Evolutionary conservation across 2,888 invertebrate genomes (phyloP).

Genomic region (Melieria picta): DNA sequence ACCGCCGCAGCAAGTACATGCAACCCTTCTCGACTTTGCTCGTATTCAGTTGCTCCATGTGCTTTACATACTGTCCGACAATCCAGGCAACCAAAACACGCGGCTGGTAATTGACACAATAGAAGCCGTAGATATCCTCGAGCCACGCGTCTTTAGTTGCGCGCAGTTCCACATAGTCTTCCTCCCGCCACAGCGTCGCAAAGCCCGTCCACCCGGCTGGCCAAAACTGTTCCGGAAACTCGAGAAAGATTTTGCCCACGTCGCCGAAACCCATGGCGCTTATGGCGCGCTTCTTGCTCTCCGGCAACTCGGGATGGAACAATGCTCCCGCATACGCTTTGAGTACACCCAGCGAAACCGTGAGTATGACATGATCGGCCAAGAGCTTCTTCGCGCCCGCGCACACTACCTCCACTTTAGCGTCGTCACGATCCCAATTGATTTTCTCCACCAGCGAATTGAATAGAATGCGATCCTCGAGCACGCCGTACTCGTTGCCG

Average conservation of each 20-base stretch:
- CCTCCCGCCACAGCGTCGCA: conserved; percentile 69
- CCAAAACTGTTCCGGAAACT: conserved; percentile 71
- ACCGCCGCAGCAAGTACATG: conserved; percentile 50
- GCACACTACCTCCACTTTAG: conserved; percentile 44
- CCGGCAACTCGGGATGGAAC: conserved; percentile 68
- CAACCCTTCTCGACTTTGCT: conserved; percentile 57
- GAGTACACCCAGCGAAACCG: conserved; percentile 71
- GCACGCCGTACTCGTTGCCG: conserved; percentile 40
- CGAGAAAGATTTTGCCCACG: conserved; percentile 71
- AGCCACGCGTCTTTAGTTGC: conserved; percentile 68
- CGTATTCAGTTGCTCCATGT: conserved; percentile 71
- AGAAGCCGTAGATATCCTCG: conserved; percentile 73
- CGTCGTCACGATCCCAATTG: conserved; percentile 46
- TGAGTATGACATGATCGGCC: conserved; percentile 71
- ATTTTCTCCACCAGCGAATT: conserved; percentile 46
- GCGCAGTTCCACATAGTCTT: conserved; percentile 56
- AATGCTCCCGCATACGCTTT: conserved; percentile 61
- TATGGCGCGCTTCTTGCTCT: conserved; percentile 66
- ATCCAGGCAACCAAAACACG: conserved; percentile 74
- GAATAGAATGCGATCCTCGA: conserved; percentile 54
- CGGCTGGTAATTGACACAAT: conserved; percentile 72
- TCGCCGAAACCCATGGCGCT: conserved; percentile 69
- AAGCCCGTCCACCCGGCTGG: conserved; percentile 66
- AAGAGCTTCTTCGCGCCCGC: conserved; percentile 55
- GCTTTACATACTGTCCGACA: conserved; percentile 69